Evolutionary conservation across 2,797 vertebrate species (phyloP), one percentile per base, ranked within the genome.

Genomic region (Anniella stebbinsi): DNA sequence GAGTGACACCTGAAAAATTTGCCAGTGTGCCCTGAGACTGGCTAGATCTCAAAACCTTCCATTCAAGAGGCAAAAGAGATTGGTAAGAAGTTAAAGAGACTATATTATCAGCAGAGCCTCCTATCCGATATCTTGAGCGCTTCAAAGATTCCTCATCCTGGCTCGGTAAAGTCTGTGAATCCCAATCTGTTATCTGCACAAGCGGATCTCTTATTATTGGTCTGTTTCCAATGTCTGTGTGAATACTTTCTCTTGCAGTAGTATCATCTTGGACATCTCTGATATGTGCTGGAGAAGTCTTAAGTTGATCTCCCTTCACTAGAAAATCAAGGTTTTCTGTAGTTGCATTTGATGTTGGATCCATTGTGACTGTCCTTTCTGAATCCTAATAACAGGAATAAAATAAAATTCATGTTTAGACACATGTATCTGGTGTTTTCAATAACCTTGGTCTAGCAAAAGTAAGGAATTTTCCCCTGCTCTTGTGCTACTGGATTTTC

Each of bases 51-150:
- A 88, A 89, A 60, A 69, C 60, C 45, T 90, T 89, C 81, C 87
- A 90, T 89, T 84, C 89, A 86, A 83, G 57, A 80, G 88, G 91
- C 33, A 89, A 63, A 41, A 85, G 10, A 41, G 87, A 70, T 66
- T 75, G 36, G 8, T 38, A 21, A 57, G 78, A 87, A 30, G 83
- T 48, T 76, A 90, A 89, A 70, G 84, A 91, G 72, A 89, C 80
- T 77, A 89, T 30, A 73, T 91, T 92, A 45, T 93, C 92, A 86
- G 89, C 91, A 25, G 92, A 94, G 0, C 91, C 90, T 57, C 90
- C 88, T 54, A 81, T 30, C 33, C 38, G 87, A 38, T 88, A 83
- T 11, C 57, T 91, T 23, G 83, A 87, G 17, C 18, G 51, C 17
- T 75, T 91, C 30, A 91, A 70, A 23, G 78, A 84, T 23, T 87